phyloP scores from a whole-genome alignment of 2,113 vertebrate species.

The Takifugu bimaculatus region DNA sequence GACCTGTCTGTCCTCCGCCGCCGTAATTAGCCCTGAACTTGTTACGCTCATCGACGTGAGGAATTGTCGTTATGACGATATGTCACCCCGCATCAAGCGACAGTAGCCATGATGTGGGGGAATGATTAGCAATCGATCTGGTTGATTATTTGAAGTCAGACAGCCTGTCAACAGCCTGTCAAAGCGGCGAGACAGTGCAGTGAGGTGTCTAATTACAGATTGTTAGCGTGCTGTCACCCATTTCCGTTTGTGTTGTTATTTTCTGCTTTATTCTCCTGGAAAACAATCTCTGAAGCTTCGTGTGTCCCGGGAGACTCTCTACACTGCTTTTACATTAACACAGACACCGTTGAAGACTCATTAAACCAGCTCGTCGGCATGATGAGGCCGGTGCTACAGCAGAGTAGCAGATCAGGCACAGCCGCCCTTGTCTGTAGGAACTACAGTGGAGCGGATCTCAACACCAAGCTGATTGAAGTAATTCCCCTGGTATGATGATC shows the following conservation, averaged over 20 bases:
- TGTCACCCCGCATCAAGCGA: constrained; percentile 24
- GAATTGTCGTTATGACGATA: constrained; percentile 39
- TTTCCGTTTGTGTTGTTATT: constrained; percentile 10
- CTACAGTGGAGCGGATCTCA: constrained; percentile 2
- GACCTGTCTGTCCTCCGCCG: background rate
- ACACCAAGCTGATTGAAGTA: constrained; percentile 21
- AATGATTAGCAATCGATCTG: constrained; percentile 15
- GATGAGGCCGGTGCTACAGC: background rate
- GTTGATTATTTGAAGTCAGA: constrained; percentile 26
- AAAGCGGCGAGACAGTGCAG: constrained; percentile 15
- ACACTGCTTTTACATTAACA: constrained; percentile 18
- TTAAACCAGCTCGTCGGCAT: constrained; percentile 12
- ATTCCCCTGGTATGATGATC: constrained; percentile 39
- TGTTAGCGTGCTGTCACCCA: constrained; percentile 9
- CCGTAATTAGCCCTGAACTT: constrained; percentile 28
- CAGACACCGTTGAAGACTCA: constrained; percentile 2
- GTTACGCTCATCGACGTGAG: constrained; percentile 24
- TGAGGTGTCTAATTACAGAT: constrained; percentile 17
- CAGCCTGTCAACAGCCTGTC: constrained; percentile 15
- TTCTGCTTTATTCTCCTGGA: constrained; percentile 2
- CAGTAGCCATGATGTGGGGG: constrained; percentile 19
- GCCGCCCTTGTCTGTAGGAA: background rate
- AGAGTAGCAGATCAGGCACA: constrained; percentile 26
- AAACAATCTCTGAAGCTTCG: constrained; percentile 4
- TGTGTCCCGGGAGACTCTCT: constrained; percentile 3